Conservation (phyloP, 2,113 vertebrate species). For the Alces alces region DNA sequence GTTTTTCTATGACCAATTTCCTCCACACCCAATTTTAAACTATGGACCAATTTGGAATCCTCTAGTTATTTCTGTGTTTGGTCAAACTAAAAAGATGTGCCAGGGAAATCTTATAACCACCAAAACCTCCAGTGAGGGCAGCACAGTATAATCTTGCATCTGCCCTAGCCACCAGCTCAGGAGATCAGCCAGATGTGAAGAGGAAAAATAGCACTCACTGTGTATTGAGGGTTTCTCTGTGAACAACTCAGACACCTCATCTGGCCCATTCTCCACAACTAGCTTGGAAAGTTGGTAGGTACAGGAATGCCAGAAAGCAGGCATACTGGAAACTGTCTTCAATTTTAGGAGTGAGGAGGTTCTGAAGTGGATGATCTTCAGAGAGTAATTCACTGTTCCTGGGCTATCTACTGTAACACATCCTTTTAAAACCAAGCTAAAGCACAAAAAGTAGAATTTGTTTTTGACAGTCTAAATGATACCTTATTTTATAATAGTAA, state of each 20-base stretch:
- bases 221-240: background rate
- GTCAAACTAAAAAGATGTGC: background rate
- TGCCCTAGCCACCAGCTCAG: background rate
- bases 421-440: background rate
- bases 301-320: background rate
- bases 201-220: background rate
- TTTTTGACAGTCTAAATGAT: background rate
- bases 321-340: background rate
- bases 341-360: background rate
- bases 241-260: background rate
- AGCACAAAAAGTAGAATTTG: background rate
- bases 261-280: background rate
- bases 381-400: background rate
- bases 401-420: background rate
- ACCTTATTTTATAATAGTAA: background rate
- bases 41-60: background rate
- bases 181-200: background rate
- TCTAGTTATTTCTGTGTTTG: conserved; percentile 27
- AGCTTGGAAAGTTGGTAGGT: background rate
- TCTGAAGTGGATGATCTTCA: background rate
- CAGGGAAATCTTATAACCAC: conserved; percentile 4
- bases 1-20: conserved; percentile 31
- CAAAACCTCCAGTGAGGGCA: background rate
- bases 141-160: background rate
- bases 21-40: conserved; percentile 36